Base-by-base conservation (phyloP, 2,888 invertebrate species). In the Drosophila rellima region DNA sequence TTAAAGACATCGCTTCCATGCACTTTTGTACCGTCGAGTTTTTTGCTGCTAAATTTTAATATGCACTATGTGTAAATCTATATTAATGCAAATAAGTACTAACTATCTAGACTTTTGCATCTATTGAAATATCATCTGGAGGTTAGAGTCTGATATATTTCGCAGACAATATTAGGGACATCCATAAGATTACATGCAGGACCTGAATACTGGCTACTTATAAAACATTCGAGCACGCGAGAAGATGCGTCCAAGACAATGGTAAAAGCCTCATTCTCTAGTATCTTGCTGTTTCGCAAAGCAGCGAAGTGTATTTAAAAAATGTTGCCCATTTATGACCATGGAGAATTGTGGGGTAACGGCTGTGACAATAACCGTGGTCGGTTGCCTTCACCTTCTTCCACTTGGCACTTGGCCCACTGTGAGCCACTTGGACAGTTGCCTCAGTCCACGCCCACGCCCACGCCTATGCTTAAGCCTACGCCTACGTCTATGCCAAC, bases 361-460 rank as follows among this genome's bases (percentile, higher is more conserved):
- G 64, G 55, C 66, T 64, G 60, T 76, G 74, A 65, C 67, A 64
- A 64, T 60, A 62, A 55, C 44, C 63, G 66, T 66, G 50, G 55
- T 51, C 42, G 56, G 60, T 64, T 67, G 65, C 77, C 72, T 76
- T 77, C 72, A 71, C 48, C 68, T 68, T 79, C 62, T 68, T 56
- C 47, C 60, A 63, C 31, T 55, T 62, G 52, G 47, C 75, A 70
- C 62, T 66, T 70, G 65, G 71, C 59, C 52, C 56, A 63, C 57
- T 63, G 63, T 59, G 42, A 47, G 61, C 50, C 73, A 77, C 73
- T 78, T 77, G 45, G 50, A 51, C 52, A 57, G 39, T 26, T 17
- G 44, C 33, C 29, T 56, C 39, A 62, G 39, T 35, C 42, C 54
- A 59, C 44, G 15, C 23, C 17, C 45, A 29, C 42, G 37, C 11